These are phyloP conservation scores for Meteorus colon DNA, from an alignment of 2,888 invertebrate genomes.

Conservation along the genomic window DNA sequence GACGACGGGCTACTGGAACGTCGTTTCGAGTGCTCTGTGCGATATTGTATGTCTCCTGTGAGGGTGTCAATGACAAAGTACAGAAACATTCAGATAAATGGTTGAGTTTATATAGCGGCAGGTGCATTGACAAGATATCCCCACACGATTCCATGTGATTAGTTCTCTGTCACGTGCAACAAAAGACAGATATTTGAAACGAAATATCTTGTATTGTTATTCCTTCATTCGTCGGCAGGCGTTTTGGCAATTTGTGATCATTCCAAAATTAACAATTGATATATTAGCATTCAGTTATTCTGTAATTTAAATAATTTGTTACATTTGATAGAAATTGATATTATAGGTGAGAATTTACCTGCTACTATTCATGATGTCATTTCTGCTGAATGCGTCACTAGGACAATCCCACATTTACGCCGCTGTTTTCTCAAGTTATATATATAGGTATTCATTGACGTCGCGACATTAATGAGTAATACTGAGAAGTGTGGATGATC, in stretches of 20 bases:
- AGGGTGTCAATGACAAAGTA: neutral
- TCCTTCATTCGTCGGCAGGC: neutral
- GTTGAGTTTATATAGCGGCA: conserved; percentile 47
- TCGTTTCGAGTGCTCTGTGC: neutral
- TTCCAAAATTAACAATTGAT: neutral
- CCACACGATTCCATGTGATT: conserved; percentile 39
- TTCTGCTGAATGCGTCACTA: neutral
- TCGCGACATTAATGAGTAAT: neutral
- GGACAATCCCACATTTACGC: neutral
- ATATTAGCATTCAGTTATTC: neutral
- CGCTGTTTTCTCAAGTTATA: neutral
- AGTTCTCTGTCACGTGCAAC: neutral
- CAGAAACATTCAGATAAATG: conserved; percentile 44
- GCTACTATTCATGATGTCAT: neutral
- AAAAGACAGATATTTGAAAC: neutral
- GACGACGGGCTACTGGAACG: neutral
- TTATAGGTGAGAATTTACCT: neutral
- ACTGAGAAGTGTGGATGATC: neutral
- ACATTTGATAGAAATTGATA: neutral
- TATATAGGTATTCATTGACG: neutral
- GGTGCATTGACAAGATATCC: conserved; percentile 33
- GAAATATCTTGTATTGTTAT: neutral
- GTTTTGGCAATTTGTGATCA: neutral
- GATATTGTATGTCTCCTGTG: neutral
- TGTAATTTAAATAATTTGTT: neutral